These are phyloP conservation scores for Pilophorus perplexus DNA, from an alignment of 2,888 invertebrate genomes.

Conservation along the genomic window DNA sequence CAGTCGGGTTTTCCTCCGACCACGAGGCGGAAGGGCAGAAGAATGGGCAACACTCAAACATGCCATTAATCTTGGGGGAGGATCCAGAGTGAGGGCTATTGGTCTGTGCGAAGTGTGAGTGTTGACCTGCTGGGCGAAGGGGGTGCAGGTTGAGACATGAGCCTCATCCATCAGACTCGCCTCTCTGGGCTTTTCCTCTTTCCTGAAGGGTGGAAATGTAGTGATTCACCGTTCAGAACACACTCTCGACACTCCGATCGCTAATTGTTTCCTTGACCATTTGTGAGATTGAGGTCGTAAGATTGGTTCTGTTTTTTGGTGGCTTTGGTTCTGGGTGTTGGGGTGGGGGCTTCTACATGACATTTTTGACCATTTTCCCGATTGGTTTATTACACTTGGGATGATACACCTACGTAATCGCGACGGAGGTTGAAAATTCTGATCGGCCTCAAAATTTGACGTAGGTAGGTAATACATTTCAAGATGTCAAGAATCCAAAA, in stretches of 20 bases:
- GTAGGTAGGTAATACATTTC: too few species aligned
- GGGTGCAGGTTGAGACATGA: constrained; percentile 31
- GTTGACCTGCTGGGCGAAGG: constrained; percentile 20
- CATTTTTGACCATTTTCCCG: too few species aligned
- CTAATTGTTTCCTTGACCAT: constrained; percentile 22
- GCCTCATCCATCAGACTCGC: constrained; percentile 31
- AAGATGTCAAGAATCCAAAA: too few species aligned
- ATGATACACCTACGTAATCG: too few species aligned
- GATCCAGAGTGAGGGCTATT: constrained; percentile 21
- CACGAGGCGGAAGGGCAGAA: constrained; percentile 21
- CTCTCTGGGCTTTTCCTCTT: background rate
- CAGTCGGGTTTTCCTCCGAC: background rate
- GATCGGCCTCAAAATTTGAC: too few species aligned
- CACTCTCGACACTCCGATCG: constrained; percentile 22
- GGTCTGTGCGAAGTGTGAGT: constrained; percentile 32
- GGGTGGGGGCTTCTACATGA: too few species aligned
- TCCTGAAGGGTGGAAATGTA: constrained; percentile 22
- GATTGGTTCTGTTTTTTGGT: background rate
- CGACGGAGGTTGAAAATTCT: too few species aligned
- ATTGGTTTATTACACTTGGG: too few species aligned
- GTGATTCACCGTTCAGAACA: constrained; percentile 28
- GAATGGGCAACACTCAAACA: constrained; percentile 36
- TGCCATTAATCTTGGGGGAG: constrained; percentile 32
- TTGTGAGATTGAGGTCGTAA: background rate
- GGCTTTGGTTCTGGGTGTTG: background rate